Evolutionary conservation across 2,888 invertebrate genomes (phyloP).

Genomic region (Lasioglossum villosulum): DNA sequence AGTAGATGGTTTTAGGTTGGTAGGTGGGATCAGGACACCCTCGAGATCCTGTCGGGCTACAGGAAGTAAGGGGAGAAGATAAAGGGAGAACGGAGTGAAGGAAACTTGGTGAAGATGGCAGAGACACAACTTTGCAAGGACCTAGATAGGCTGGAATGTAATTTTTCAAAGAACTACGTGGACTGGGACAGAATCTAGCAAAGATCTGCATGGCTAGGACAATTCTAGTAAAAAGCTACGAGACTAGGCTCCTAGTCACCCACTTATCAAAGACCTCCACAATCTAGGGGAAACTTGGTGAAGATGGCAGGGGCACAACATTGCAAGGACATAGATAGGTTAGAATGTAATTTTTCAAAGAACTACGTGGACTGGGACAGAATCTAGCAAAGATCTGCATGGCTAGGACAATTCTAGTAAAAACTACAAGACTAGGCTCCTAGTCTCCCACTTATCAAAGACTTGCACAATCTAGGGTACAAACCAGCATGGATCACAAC

Average conservation of each 20-base stretch:
- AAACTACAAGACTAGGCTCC: background rate
- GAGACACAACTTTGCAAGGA: background rate
- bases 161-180: background rate
- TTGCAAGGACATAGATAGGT: background rate
- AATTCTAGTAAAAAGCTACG: background rate
- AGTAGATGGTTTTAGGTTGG: slow-evolving; percentile 4
- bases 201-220: background rate
- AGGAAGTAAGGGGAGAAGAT: background rate
- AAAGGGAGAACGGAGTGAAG: background rate
- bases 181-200: background rate
- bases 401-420: background rate
- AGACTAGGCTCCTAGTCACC: background rate
- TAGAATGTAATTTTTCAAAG: background rate
- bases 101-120: background rate
- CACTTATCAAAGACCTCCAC: too few species aligned
- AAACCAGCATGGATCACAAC: background rate
- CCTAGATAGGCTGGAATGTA: background rate
- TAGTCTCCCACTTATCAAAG: too few species aligned
- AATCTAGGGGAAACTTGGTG: background rate
- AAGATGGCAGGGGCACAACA: background rate
- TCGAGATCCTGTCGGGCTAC: background rate
- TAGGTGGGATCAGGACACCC: background rate
- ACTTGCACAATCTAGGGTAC: background rate
- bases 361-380: background rate
- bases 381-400: background rate